Conservation (phyloP, 1,140 invertebrate species). For the Ctenoplectra terminalis region DNA sequence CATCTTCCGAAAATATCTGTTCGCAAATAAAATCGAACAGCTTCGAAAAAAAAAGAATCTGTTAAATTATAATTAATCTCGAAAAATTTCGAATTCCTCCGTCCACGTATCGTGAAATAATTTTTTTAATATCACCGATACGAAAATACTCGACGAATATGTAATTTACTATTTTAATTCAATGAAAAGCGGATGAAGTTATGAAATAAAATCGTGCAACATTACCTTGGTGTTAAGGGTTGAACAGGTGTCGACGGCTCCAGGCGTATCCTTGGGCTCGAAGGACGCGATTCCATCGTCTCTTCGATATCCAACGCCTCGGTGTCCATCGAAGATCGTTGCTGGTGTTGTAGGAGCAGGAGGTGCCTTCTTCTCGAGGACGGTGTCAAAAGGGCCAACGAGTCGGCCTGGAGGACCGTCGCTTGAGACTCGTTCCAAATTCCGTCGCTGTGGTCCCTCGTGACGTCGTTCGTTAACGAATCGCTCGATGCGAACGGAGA, state of each 20-base stretch:
- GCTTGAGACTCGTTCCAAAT: constrained; percentile 94
- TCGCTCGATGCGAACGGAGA: constrained; percentile 92
- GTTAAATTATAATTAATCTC: too few relatives aligned
- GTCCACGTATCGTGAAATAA: too few relatives aligned
- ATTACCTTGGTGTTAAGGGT: constrained; percentile 72
- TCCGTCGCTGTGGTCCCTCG: constrained; percentile 91
- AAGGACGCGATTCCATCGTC: constrained; percentile 81
- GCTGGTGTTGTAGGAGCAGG: constrained; percentile 90
- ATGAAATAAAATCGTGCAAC: too few relatives aligned
- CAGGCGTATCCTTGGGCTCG: constrained; percentile 77
- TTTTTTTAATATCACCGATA: too few relatives aligned
- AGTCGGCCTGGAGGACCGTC: constrained; percentile 90
- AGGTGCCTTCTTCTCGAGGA: constrained; percentile 90
- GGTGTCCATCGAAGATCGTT: constrained; percentile 92
- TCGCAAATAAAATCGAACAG: too few relatives aligned
- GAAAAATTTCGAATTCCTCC: too few relatives aligned
- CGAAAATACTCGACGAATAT: too few relatives aligned
- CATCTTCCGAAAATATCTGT: too few relatives aligned
- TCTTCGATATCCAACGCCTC: constrained; percentile 90
- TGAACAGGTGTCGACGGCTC: constrained; percentile 75
- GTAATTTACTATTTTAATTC: too few relatives aligned
- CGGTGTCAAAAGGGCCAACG: constrained; percentile 87
- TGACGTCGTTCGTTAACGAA: constrained; percentile 89
- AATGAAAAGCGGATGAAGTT: too few relatives aligned
- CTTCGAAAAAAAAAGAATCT: too few relatives aligned